These are phyloP conservation scores for Timema cristinae DNA, from an alignment of 2,888 invertebrate species.

Conservation along the genomic window DNA sequence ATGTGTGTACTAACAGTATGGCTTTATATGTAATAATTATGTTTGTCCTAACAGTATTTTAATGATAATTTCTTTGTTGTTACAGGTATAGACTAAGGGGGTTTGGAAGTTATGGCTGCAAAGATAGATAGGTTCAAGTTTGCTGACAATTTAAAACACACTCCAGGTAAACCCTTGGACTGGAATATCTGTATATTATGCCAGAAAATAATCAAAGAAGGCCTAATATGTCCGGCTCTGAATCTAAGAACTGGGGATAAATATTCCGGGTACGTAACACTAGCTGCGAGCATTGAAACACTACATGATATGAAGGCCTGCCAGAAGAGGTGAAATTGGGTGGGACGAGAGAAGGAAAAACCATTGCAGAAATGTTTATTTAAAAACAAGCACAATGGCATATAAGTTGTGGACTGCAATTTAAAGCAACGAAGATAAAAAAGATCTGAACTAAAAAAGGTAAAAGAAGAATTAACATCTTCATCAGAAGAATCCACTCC, in stretches of 20 bases:
- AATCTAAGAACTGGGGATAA: not conserved
- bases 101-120: not conserved
- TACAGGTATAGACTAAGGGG: not conserved
- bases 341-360: not conserved
- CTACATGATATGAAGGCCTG: not conserved
- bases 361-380: not conserved
- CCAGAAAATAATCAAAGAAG: not conserved
- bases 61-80: no score
- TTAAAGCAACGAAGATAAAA: not conserved
- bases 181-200: conserved; percentile 3
- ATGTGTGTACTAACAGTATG: no score
- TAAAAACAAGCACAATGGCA: not conserved
- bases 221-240: not conserved
- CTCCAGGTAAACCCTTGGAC: not conserved
- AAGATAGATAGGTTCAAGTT: not conserved
- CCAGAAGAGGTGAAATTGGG: not conserved
- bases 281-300: not conserved
- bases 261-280: not conserved
- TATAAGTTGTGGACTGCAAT: not conserved
- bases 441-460: not conserved
- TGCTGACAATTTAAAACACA: not conserved
- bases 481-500: not conserved
- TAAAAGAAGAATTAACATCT: not conserved
- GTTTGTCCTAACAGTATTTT: no score
- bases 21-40: no score